phyloP scores from a whole-genome alignment of 2,797 vertebrate genomes.

The Tolypeutes matacus region DNA sequence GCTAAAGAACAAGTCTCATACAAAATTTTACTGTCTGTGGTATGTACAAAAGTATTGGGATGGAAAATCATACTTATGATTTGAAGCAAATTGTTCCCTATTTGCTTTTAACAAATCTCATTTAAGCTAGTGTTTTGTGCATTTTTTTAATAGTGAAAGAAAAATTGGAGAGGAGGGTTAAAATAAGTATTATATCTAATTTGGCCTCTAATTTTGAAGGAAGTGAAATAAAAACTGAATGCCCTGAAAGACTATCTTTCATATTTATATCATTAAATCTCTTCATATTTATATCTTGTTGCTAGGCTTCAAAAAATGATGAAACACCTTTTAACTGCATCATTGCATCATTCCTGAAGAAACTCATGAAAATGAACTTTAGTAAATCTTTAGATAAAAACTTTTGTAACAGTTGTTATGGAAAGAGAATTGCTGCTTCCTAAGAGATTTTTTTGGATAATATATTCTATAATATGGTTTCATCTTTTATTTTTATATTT shows the following conservation, averaged over 20 bases:
- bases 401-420: neutral
- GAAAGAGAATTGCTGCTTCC: slow-evolving; percentile 35
- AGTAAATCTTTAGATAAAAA: slow-evolving; percentile 49
- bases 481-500: slow-evolving; percentile 39
- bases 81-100: neutral
- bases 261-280: neutral
- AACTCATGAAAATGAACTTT: slow-evolving; percentile 18
- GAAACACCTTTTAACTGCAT: neutral
- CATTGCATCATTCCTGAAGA: slow-evolving; percentile 9
- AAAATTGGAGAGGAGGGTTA: neutral
- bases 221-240: slow-evolving; percentile 14
- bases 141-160: neutral
- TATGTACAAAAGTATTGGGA: neutral
- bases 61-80: slow-evolving; percentile 23
- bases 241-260: neutral
- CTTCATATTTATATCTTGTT: neutral
- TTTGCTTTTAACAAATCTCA: neutral
- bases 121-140: neutral
- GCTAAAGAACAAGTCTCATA: neutral
- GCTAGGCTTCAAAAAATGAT: slow-evolving; percentile 36
- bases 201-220: slow-evolving; percentile 42
- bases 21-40: neutral
- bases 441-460: slow-evolving; percentile 2
- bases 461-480: slow-evolving; percentile 20
- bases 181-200: neutral